Evolutionary conservation across 2,113 vertebrate genomes (phyloP).

Genomic region (Nesogale talazaci): DNA sequence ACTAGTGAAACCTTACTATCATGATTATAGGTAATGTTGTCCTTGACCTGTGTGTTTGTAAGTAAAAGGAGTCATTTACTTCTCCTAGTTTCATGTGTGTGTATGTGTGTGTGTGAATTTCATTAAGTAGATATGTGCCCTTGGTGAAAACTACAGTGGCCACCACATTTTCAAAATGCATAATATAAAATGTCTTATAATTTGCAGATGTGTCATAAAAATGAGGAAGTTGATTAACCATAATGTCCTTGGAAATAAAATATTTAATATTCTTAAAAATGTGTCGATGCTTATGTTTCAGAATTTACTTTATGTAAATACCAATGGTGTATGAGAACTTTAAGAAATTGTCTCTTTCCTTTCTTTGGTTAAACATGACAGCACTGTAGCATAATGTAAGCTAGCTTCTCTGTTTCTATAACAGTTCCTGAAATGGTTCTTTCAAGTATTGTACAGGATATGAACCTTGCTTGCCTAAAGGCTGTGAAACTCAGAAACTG

Average conservation of each 20-base stretch:
- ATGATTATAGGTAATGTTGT: neutral
- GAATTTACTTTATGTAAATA: constrained; percentile 35
- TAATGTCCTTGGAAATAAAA: constrained; percentile 19
- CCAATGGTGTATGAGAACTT: neutral
- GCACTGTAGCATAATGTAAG: constrained; percentile 17
- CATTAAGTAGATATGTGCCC: neutral
- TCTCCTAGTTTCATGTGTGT: neutral
- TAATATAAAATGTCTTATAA: constrained; percentile 3
- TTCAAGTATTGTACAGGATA: constrained; percentile 55
- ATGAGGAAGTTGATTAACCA: constrained; percentile 19
- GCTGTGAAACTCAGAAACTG: constrained; percentile 42
- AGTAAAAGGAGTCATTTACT: neutral
- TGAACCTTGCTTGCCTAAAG: constrained; percentile 65
- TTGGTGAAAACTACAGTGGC: constrained; percentile 25
- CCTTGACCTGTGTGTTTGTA: neutral
- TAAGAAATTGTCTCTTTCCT: neutral
- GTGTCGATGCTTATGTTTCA: neutral
- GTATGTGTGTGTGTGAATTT: neutral
- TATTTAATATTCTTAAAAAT: neutral
- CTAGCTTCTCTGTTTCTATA: constrained; percentile 48
- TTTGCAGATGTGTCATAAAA: neutral
- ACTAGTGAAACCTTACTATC: neutral
- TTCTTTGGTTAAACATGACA: constrained; percentile 16
- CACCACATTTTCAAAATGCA: constrained; percentile 39
- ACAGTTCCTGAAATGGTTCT: constrained; percentile 36